phyloP scores from a whole-genome alignment of 2,888 invertebrate species.

The Spatulosminthurus flaviceps region DNA sequence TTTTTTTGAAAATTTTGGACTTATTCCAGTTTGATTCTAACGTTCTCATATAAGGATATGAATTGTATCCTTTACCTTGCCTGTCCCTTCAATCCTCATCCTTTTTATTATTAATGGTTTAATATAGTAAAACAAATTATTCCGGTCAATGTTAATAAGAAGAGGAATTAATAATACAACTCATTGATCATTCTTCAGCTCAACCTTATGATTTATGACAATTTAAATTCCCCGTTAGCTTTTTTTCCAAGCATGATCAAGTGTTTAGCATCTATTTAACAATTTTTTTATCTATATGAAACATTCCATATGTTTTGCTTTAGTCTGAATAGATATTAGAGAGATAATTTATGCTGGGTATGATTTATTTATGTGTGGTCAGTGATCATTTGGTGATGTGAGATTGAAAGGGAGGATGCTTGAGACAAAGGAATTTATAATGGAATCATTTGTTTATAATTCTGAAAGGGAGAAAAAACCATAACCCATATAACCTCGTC shows the following conservation, averaged over 20 bases:
- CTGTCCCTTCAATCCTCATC: neutral
- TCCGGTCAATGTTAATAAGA: slow-evolving; percentile 30
- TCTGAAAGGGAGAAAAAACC: neutral
- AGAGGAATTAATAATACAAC: neutral
- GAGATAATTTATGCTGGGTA: no score
- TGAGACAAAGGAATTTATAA: neutral
- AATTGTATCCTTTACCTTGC: no score
- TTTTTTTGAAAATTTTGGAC: no score
- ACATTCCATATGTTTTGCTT: no score
- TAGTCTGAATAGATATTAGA: no score
- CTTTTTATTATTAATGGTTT: slow-evolving; percentile 6
- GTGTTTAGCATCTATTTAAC: neutral
- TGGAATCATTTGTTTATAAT: neutral
- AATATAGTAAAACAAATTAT: slow-evolving; percentile 20
- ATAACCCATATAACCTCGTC: no score
- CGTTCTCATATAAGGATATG: no score
- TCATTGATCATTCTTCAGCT: neutral
- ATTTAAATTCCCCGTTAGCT: neutral
- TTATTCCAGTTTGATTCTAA: no score
- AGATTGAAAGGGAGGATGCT: no score
- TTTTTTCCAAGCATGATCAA: neutral
- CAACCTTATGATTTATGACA: slow-evolving; percentile 10
- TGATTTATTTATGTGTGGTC: no score
- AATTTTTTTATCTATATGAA: neutral
- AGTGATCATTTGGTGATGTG: no score